Evolutionary conservation across 37 sponge, comb jelly and placozoan genomes (phyloP), one percentile per base, ranked within the genome.

Genomic region (Beroe forskalii): DNA sequence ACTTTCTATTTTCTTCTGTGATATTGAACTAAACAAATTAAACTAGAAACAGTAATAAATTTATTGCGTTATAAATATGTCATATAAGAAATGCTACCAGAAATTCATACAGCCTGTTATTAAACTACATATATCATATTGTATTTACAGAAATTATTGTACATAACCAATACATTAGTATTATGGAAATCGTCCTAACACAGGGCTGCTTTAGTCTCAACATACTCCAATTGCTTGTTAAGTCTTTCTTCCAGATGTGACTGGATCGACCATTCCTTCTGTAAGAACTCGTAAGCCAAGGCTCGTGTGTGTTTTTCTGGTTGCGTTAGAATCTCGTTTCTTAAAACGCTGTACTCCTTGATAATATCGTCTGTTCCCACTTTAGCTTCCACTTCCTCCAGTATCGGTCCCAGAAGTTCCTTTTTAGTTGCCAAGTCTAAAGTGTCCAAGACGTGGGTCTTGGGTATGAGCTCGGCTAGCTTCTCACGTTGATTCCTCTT

Each of bases 351-450:
- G 40, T 80, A 80, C 55, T 80, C 38, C 55, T 9, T 80, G 44
- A 80, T 12, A 17, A 80, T 37, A 27, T 80, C 86, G 4, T 80
- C 86, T 42, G 30, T 9, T 6, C 42, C 28, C 0, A 27, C 19
- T 37, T 8, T 9, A 42, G 38, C 86, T 25, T 41, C 44, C 23
- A 80, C 55, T 25, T 38, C 35, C 48, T 20, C 44, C 55, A 80
- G 55, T 27, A 80, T 80, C 17, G 86, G 86, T 44, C 86, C 86
- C 27, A 80, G 48, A 1, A 80, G 55, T 19, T 80, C 40, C n/a
- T 42, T 32, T 43, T 80, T 80, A 43, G 20, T 41, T n/a, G 30
- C 40, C n/a, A 22, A 4, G 9, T 80, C 86, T 48, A 80, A 22
- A n/a, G 86, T 80, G 14, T 80, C 55, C 25, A 80, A 1, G 28